Base-by-base conservation (phyloP, 2,797 vertebrate genomes). In the Gouania willdenowi region DNA sequence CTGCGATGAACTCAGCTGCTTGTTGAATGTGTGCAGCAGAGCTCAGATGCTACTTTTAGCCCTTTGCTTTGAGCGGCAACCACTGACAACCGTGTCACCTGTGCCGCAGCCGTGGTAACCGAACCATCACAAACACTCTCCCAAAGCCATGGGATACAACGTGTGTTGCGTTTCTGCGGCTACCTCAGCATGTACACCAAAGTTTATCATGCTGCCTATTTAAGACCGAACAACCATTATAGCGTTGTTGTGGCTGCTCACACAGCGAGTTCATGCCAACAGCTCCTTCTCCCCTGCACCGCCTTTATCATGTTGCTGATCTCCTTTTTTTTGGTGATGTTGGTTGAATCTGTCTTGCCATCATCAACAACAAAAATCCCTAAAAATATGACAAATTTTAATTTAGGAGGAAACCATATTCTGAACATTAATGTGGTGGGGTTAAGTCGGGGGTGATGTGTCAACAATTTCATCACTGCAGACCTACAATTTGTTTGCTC, bases 1-100 rank as follows among this genome's bases (percentile, higher is more conserved):
- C 54, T 76, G 75, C 41, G 10, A 48, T 63, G 33, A 39, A 76
- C 71, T 85, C 79, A 82, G 82, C 82, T 86, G 81, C 83, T 83
- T 68, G 71, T 72, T 60, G 41, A 66, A 75, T 71, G 63, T 63
- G 64, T 43, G 10, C 54, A 19, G 59, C 68, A 49, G 46, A 62
- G 53, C 66, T 71, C 79, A 66, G 55, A 38, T 33, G 15, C 77
- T 73, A 75, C 77, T 84, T 84, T 74, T 82, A 82, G 81, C 72
- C 40, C 21, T 26, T 39, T 44, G 62, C 50, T 66, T 62, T 86
- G 63, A 71, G 62, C 58, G 13, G 17, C 60, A 34, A 66, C 66
- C 55, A 79, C 61, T 21, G 65, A 72, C 60, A 76, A 50, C 77
- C 73, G 66, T 60, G 62, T 82, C 80, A 85, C 75, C 71, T 74